These are phyloP conservation scores for Puntigrus tetrazona DNA, from an alignment of 2,113 vertebrate genomes.

Conservation along the genomic window DNA sequence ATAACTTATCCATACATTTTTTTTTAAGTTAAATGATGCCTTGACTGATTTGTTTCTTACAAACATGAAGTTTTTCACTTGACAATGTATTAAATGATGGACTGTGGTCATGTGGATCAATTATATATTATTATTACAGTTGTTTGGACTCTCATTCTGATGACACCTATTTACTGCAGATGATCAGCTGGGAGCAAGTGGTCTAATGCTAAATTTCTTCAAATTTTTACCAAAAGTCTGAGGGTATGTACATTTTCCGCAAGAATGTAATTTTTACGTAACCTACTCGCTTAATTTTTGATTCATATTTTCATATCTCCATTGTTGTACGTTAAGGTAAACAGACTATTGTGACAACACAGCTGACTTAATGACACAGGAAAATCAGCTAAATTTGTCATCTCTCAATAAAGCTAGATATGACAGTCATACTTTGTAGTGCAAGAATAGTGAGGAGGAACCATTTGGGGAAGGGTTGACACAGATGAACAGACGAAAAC, in stretches of 20 bases:
- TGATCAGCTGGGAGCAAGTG: background rate
- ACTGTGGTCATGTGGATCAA: background rate
- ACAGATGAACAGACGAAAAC: constrained; percentile 1
- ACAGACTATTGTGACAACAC: background rate
- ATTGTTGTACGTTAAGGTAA: background rate
- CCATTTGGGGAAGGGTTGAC: background rate
- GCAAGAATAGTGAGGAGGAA: background rate
- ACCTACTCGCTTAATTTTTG: background rate
- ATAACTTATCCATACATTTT: background rate
- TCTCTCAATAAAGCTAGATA: background rate
- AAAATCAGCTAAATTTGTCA: background rate
- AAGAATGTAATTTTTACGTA: background rate
- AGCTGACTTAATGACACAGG: background rate
- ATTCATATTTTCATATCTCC: background rate
- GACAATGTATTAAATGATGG: background rate
- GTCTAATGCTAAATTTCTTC: background rate
- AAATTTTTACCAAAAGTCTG: background rate
- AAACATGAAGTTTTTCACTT: background rate
- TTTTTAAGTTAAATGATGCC: background rate
- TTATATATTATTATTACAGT: background rate
- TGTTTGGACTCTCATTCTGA: background rate
- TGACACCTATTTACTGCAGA: background rate
- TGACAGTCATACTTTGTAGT: background rate
- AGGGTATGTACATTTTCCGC: background rate
- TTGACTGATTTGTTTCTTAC: background rate